Evolutionary conservation across 2,113 vertebrate species (phyloP).

Genomic region (Ovis aries): DNA sequence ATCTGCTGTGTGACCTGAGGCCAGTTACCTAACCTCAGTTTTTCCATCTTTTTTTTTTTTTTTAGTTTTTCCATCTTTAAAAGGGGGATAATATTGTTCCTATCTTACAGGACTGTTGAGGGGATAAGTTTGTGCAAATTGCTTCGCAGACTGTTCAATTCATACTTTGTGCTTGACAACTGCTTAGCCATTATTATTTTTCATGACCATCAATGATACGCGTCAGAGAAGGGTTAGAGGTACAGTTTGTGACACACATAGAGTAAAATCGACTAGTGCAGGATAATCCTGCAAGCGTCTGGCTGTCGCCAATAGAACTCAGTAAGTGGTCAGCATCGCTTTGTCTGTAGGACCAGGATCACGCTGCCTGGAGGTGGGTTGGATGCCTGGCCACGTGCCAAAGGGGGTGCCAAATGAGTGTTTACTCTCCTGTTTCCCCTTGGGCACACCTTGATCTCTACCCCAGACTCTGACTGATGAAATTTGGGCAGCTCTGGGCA

Average conservation of each 20-base stretch:
- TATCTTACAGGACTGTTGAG: neutral
- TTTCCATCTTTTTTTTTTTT: conserved; percentile 10
- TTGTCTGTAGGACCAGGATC: neutral
- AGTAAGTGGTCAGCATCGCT: neutral
- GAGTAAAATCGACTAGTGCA: neutral
- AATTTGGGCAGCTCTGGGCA: neutral
- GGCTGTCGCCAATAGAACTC: neutral
- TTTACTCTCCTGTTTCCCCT: neutral
- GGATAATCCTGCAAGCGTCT: neutral
- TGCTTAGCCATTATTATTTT: neutral
- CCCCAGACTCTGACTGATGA: neutral
- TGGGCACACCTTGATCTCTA: neutral
- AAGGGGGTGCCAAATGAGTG: neutral
- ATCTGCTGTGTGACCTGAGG: neutral
- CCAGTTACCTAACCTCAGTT: neutral
- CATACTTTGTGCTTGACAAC: neutral
- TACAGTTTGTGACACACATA: neutral
- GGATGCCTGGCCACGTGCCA: neutral
- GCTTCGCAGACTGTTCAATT: neutral
- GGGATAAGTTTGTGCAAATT: neutral
- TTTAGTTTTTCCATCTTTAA: neutral
- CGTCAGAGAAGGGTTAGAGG: neutral
- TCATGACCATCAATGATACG: neutral
- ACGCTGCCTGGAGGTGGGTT: neutral
- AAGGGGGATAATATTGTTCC: neutral